Base-by-base conservation (phyloP, 2,888 invertebrate genomes). In the Geotrupes spiniger region DNA sequence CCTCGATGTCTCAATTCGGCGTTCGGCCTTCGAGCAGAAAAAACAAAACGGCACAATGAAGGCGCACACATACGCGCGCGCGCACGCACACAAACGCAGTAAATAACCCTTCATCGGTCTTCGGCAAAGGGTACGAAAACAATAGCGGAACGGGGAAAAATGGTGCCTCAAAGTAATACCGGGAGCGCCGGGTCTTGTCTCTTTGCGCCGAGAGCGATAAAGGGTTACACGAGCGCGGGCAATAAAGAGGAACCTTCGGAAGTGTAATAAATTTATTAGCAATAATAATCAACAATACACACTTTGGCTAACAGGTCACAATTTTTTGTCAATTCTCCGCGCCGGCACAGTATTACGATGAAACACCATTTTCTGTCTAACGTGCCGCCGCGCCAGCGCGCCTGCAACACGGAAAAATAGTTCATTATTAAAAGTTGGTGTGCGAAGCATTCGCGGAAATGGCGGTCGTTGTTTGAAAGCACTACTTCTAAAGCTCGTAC, bases 381-480 rank as follows among this genome's bases (percentile, higher is more conserved):
- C 66, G 68, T 49, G 66, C 65, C 51, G 63, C 62, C 43, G 65
- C 64, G 56, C 65, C 65, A 47, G 64, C 63, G 53, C 66, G 66
- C 64, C 66, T 66, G 60, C 33, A 66, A 66, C 56, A 43, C 25
- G 27, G 21, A 21, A 33, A 33, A 33, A 33, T 29, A 29, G 29
- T 29, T 29, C 29, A n/a, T n/a, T n/a, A n/a, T 21, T 21, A 21
- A 3, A 21, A 21, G 21, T 21, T 4, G 21, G 21, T 21, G n/a
- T n/a, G n/a, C n/a, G n/a, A n/a, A n/a, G n/a, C n/a, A n/a, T n/a
- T n/a, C n/a, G n/a, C n/a, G n/a, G n/a, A n/a, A n/a, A n/a, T n/a
- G n/a, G n/a, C n/a, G n/a, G n/a, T n/a, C n/a, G n/a, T n/a, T n/a
- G n/a, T n/a, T n/a, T n/a, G n/a, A n/a, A n/a, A n/a, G n/a, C n/a